Evolutionary conservation across 2,888 invertebrate species (phyloP), one percentile per base, ranked within the genome.

Genomic region (Pammene fasciana): DNA sequence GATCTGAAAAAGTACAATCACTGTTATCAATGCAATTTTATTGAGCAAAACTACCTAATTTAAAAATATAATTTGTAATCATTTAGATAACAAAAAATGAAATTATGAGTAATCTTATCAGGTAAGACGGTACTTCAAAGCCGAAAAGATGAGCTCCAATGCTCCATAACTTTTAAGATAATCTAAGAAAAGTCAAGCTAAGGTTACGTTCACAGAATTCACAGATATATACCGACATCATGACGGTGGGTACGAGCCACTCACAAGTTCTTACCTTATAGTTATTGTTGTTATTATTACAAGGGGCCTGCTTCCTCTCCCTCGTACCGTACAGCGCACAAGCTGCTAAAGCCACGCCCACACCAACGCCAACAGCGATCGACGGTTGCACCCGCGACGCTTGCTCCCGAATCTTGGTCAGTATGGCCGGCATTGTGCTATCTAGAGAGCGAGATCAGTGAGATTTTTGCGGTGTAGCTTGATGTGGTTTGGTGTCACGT

Each of bases 281-380:
- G 76, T 92, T 91, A 77, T 91, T 91, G 68, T 75, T 74, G 41
- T 92, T 93, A 72, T 90, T 90, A 62, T 88, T 83, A 71, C 87
- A 89, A 0, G 89, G 81, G 4, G 87, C 86, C 0, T 86, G 87
- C 72, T 87, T 89, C 83, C 86, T 90, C 74, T 92, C 92, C 64
- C 90, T 80, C 0, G 87, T 83, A 0, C 88, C 86, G 74, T 89
- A 90, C 0, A 90, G 78, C 0, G 92, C 89, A 67, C 90, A 91
- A 1, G 91, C 90, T 0, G 90, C 92, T 5, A 93, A 41, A 0
- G 92, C 89, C n/a, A 90, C 91, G 3, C 91, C 93, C 48, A 92
- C 83, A 0, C 92, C 92, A 0, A 92, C 87, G 0, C 92, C 92
- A 16, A 93, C 74, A 0, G 92, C 91, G 59, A 92, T 78, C 50